Base-by-base conservation (phyloP, 2,797 vertebrate species). In the Sebastes goodei region DNA sequence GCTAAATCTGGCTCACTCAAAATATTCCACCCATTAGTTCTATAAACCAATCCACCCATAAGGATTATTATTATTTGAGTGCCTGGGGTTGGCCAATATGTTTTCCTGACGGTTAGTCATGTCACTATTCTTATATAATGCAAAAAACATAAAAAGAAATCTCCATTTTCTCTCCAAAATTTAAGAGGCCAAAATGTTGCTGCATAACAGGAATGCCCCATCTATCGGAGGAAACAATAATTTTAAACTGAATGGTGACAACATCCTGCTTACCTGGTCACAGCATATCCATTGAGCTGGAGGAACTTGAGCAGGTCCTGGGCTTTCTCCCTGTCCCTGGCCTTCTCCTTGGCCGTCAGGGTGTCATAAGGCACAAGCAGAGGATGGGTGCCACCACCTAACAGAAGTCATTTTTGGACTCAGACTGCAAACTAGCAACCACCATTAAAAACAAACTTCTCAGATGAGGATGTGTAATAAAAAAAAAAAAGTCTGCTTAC, bases 361-460 rank as follows among this genome's bases (percentile, higher is more conserved):
- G 98, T 99, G 93, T 99, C 98, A 4, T 99, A 99, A 17, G 98
- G 98, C 42, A 99, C 98, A 6, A 99, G 95, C 78, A 99, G 80
- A 1, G 98, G 98, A 86, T 99, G 98, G 8, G 96, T 97, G 6
- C 97, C 98, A 3, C 97, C 97, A 0, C 98, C 98, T 98, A 27
- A 68, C 4, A 60, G 7, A 25, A 70, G 14, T 56, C 2, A 74
- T 6, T 15, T 63, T 61, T 6, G 1, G 9, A 64, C 27, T 65
- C 10, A 56, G 4, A 49, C 15, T 57, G n/a, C 23, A 60, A 53
- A 70, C 11, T 5, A 20, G 8, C 23, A 21, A 63, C 5, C 3
- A 8, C 15, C 32, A 46, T 33, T n/a, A 7, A 2, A 70, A 57
- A 38, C 1, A 23, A 64, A 46, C 20, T 1, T 12, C 6, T 61